phyloP scores from a whole-genome alignment of 2,888 invertebrate genomes.

The Leptarthrus brevirostris region DNA sequence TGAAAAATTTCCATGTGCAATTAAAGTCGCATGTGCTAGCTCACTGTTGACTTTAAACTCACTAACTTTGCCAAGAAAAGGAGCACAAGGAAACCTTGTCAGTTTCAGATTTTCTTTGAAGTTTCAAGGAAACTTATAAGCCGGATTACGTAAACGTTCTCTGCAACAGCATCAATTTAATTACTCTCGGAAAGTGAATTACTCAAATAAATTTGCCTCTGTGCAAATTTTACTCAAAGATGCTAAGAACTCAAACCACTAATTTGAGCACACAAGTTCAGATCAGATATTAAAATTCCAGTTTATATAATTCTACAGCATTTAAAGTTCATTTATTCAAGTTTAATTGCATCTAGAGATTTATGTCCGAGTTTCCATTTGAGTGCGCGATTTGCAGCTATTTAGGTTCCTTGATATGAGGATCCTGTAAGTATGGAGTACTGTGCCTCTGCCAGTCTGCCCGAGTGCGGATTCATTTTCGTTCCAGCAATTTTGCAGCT shows the following conservation, averaged over 20 bases:
- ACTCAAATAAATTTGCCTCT: too few relatives aligned
- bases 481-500: slow-evolving; percentile 14
- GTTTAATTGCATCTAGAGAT: slow-evolving; percentile 33
- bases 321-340: slow-evolving; percentile 26
- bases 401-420: not conserved
- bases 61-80: too few relatives aligned
- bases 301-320: slow-evolving; percentile 10
- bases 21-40: not conserved
- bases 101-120: too few relatives aligned
- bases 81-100: too few relatives aligned
- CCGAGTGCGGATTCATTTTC: not conserved
- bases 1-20: slow-evolving; percentile 40
- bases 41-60: slow-evolving; percentile 5
- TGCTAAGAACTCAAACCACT: not conserved
- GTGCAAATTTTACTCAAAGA: not conserved
- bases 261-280: not conserved
- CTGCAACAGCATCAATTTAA: too few relatives aligned
- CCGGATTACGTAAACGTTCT: too few relatives aligned
- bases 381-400: slow-evolving; percentile 28
- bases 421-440: not conserved
- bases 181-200: too few relatives aligned
- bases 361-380: slow-evolving; percentile 12
- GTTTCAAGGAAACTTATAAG: too few relatives aligned
- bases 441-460: not conserved
- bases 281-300: not conserved